These are phyloP conservation scores for Neopelma chrysocephalum DNA, from an alignment of 2,797 vertebrate species.

Conservation along the genomic window DNA sequence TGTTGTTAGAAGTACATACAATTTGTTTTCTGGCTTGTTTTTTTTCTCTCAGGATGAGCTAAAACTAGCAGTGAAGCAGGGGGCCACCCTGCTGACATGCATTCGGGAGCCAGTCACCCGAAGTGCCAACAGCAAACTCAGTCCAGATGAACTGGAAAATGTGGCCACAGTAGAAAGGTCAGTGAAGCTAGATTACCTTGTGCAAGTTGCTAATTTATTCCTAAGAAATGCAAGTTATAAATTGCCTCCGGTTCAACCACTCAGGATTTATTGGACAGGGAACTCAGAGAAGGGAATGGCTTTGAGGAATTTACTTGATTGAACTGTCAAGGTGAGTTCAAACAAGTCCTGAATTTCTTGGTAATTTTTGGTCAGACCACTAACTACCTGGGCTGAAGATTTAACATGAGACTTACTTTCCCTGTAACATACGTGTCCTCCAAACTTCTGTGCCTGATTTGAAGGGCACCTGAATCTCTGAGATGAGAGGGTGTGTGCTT, in stretches of 20 bases:
- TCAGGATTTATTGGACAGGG: neutral
- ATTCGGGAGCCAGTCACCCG: slow-evolving; percentile 87
- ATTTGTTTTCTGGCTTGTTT: neutral
- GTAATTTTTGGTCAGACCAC: neutral
- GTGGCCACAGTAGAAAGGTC: slow-evolving; percentile 91
- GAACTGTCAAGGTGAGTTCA: neutral
- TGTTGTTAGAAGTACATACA: neutral
- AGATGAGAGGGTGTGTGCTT: neutral
- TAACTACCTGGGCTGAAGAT: neutral
- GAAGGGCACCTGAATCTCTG: neutral
- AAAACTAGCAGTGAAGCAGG: slow-evolving; percentile 88
- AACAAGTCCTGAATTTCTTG: neutral
- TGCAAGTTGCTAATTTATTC: neutral
- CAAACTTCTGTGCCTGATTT: neutral
- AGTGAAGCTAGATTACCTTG: neutral
- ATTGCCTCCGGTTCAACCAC: neutral
- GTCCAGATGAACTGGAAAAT: slow-evolving; percentile 88
- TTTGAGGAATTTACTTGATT: neutral
- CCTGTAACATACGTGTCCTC: neutral
- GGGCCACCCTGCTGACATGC: slow-evolving; percentile 85
- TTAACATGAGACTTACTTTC: neutral
- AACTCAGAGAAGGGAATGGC: neutral
- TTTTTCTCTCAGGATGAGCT: slow-evolving; percentile 83
- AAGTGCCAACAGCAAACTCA: slow-evolving; percentile 82
- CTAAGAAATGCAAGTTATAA: neutral